Base-by-base conservation (phyloP, 2,797 vertebrate genomes). In the Falco biarmicus region DNA sequence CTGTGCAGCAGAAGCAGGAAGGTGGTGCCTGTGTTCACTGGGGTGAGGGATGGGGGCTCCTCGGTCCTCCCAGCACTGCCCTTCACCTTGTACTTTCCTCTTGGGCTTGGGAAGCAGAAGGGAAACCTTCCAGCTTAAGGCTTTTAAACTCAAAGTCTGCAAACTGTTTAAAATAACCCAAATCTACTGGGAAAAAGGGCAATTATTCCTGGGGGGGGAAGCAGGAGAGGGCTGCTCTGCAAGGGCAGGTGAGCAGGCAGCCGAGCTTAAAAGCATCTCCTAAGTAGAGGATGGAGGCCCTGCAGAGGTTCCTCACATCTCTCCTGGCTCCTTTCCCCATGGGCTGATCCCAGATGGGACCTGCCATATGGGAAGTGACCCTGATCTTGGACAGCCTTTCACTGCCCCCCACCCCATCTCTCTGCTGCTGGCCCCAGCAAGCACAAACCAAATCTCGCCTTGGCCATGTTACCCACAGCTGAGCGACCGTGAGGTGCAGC, bases 1-100 rank as follows among this genome's bases (percentile, higher is more conserved):
- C 17, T 0, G 0, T 26, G 19, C 21, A 81, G 69, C 12, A 47
- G 43, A 10, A 48, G 32, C 20, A 73, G 54, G n/a, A 64, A 39
- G 31, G 24, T 57, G 0, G 0, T 34, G 32, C 22, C 13, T 41
- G 25, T 53, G 50, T 26, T 48, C 0, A 0, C 16, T 47, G 39
- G 39, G 8, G 37, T 34, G 73, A 69, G 25, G 17, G 10, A 41
- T 15, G 10, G 43, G 31, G 16, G 26, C 6, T 25, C 51, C 28
- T 37, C 20, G 29, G 54, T 50, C 54, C 24, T 74, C 25, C 37
- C 2, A 3, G 59, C 29, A 32, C 21, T 31, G 47, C 29, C 19
- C 66, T 59, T 86, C 73, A 61, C 24, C 41, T 71, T 56, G 8
- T 68, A 43, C 31, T 37, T 3, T 60, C 45, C 48, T 13, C 10